Evolutionary conservation across 37 sponge, comb jelly and placozoan genomes (phyloP), one percentile per base, ranked within the genome.

Genomic region (Amphimedon queenslandica): DNA sequence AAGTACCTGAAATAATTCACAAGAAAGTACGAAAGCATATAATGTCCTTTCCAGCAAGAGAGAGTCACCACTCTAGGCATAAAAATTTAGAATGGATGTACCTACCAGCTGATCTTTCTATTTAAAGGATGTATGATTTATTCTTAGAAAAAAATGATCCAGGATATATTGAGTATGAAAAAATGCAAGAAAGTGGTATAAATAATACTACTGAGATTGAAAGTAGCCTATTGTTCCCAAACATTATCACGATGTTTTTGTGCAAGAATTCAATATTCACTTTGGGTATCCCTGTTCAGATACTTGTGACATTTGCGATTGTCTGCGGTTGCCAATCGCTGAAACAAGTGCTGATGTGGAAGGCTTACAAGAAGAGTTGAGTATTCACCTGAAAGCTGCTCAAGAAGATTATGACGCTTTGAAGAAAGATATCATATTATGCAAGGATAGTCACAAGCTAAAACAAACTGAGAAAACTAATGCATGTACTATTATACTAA

Each of bases 211-310:
- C 56, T 65, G 34, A 40, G 66, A 21, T 37, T 20, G 10, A 42
- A 76, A 67, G 35, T 66, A 76, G 67, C 77, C 77, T 76, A n/a
- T 76, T 27, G 77, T 76, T 35, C 47, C 77, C 13, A 67, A 76
- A 37, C 77, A 76, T 37, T 13, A 66, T 51, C 66, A 76, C 40
- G 68, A 76, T 34, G 29, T 76, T 16, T 74, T 74, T 61, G 64
- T 37, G 32, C 64, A 13, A 34, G 77, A 76, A 29, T 76, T 66
- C 42, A 76, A 64, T 37, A 76, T 76, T 37, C 77, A 76, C 37
- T 66, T 66, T 28, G 67, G 67, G 3, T 66, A 66, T 66, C 77
- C 77, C n/a, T 18, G 68, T 1, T 35, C 77, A 42, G 77, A 76
- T 28, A 76, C 55, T 6, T 76, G 77, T 65, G 32, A 67, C 66